These are phyloP conservation scores for Trissonchulus sp. DNA, from an alignment of 2,888 invertebrate species.

Conservation along the genomic window DNA sequence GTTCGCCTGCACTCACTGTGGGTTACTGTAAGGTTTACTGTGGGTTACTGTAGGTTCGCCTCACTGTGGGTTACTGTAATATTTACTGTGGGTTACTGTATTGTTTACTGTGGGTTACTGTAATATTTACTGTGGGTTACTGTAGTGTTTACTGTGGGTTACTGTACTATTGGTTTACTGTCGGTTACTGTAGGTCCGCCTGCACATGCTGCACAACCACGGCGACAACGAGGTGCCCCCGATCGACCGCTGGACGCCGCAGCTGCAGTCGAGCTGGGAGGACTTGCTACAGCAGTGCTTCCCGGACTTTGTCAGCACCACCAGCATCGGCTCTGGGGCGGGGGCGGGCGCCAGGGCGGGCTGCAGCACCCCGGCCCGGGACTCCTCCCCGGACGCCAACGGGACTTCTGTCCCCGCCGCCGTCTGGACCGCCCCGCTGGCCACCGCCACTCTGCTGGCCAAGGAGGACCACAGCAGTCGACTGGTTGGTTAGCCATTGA, in stretches of 20 bases:
- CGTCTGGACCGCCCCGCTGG: background rate
- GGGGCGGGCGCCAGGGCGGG: background rate
- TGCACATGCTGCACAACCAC: slow-evolving; percentile 44
- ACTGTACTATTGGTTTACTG: no score
- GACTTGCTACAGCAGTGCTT: slow-evolving; percentile 42
- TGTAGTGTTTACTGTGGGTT: no score
- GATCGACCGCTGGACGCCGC: slow-evolving; percentile 37
- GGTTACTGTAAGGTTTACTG: no score
- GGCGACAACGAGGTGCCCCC: slow-evolving; percentile 37
- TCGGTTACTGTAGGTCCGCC: slow-evolving; percentile 40
- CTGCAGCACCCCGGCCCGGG: slow-evolving; percentile 40
- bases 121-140: no score
- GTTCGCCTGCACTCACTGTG: no score
- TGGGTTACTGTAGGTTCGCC: no score
- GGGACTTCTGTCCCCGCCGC: slow-evolving; percentile 37
- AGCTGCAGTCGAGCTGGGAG: slow-evolving; percentile 42
- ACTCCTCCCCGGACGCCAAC: slow-evolving; percentile 44
- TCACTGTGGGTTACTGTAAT: no score
- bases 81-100: no score
- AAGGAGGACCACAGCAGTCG: background rate
- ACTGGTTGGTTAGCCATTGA: no score
- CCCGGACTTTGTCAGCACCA: slow-evolving; percentile 39
- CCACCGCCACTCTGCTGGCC: background rate
- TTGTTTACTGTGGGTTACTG: no score
- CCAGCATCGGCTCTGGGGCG: background rate